Percentiles rank a stretch among this genome's conserved stretches.
These are phyloP conservation scores for Hemicrepidius hirtus DNA, from an alignment of 2,888 invertebrate species.

Conservation along the genomic window DNA sequence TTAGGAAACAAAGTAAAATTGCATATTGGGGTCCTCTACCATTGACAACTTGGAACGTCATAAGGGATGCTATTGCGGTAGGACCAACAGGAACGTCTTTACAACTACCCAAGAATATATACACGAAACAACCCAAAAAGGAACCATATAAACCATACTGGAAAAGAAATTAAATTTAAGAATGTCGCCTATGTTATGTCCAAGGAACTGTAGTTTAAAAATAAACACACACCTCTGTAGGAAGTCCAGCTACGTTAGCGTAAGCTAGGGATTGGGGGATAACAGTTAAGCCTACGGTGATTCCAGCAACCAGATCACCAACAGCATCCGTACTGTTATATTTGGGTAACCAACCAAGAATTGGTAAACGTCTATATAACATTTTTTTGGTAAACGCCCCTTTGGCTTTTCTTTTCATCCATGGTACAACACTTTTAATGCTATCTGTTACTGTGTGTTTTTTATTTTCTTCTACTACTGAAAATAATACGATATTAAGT, in stretches of 20 bases:
- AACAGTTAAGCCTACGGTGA: slow-evolving; percentile 94
- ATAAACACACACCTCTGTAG: slow-evolving; percentile 77
- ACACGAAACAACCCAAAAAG: slow-evolving; percentile 93
- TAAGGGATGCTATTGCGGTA: slow-evolving; percentile 91
- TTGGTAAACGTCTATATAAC: slow-evolving; percentile 83
- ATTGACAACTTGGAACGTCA: slow-evolving; percentile 86
- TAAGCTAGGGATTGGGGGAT: slow-evolving; percentile 93
- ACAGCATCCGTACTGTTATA: slow-evolving; percentile 83
- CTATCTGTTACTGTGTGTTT: slow-evolving; percentile 53
- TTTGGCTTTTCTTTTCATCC: slow-evolving; percentile 71
- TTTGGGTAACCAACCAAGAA: slow-evolving; percentile 85
- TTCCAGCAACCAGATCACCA: slow-evolving; percentile 92
- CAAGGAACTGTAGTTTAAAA: no score
- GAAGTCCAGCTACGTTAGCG: slow-evolving; percentile 86
- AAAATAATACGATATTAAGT: no score
- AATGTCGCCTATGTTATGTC: no score
- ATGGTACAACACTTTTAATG: slow-evolving; percentile 63
- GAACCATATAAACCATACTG: slow-evolving; percentile 95
- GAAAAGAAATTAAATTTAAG: no score
- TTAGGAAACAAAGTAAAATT: slow-evolving; percentile 83
- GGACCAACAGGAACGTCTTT: slow-evolving; percentile 95
- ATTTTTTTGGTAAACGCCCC: slow-evolving; percentile 80
- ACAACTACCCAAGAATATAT: slow-evolving; percentile 92
- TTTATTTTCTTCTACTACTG: slow-evolving; percentile 61
- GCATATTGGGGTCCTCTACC: slow-evolving; percentile 81